Conservation (phyloP, 2,797 vertebrate species). For the Octomys mimax region DNA sequence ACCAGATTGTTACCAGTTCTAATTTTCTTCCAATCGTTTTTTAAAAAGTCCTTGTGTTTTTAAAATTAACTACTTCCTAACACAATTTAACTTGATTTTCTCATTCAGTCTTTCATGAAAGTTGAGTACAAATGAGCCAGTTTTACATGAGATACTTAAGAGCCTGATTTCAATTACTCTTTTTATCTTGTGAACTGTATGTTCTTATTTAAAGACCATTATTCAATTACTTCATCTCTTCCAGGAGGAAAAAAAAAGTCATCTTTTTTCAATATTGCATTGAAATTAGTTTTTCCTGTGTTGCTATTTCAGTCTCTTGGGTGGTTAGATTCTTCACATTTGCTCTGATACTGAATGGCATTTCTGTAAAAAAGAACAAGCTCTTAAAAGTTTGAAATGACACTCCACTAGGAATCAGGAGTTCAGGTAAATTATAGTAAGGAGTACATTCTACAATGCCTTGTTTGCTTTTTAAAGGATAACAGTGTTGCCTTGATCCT, state of each 20-base stretch:
- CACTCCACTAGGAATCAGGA: constrained; percentile 19
- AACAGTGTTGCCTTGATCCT: neutral
- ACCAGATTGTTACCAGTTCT: neutral
- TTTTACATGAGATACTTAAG: neutral
- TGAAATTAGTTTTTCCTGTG: constrained; percentile 38
- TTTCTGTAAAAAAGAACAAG: constrained; percentile 36
- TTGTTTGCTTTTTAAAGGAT: constrained; percentile 52
- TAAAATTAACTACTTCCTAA: constrained; percentile 47
- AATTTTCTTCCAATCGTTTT: neutral
- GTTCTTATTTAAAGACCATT: constrained; percentile 41
- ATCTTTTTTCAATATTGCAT: constrained; percentile 41
- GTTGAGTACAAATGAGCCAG: neutral
- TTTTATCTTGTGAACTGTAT: constrained; percentile 24
- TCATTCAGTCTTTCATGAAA: constrained; percentile 54
- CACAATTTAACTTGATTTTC: constrained; percentile 64
- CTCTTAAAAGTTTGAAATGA: constrained; percentile 57
- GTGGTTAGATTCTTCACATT: constrained; percentile 4
- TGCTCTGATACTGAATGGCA: constrained; percentile 27
- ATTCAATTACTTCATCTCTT: constrained; percentile 45
- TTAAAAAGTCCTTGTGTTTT: neutral
- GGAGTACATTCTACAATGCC: constrained; percentile 36
- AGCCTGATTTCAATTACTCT: constrained; percentile 27
- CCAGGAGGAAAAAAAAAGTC: neutral
- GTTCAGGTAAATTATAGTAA: constrained; percentile 38
- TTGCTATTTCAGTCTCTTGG: neutral